Base-by-base conservation (phyloP, 53 echinoderm and acorn worm genomes). In the Echinometra lucunter region DNA sequence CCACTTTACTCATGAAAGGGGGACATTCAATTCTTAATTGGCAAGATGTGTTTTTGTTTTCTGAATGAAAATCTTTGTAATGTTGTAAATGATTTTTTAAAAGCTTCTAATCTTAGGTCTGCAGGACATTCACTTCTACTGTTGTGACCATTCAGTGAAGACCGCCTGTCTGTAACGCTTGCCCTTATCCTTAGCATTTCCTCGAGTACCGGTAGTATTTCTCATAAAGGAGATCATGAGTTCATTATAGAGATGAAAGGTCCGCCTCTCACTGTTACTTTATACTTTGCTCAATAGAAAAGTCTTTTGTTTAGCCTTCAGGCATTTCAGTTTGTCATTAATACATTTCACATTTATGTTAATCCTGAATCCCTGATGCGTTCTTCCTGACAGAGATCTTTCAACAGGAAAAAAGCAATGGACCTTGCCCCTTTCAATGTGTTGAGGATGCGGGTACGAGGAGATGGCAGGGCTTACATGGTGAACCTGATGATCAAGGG, bases 401-500 rank as follows among this genome's bases (percentile, higher is more conserved):
- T 99, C 87, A 96, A 98, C 83, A 95, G 96, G 53, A 97, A 98
- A 93, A 60, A 94, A 19, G 91, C 96, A 44, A 96, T 97, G 78
- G 98, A 99, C 67, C 92, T 99, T 67, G 75, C 95, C 57, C 95
- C 97, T 17, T 99, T 99, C 96, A 99, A 98, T 94, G 96, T 95
- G 8, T 90, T 99, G 66, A 96, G 93, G 74, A 37, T 99, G 56
- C 94, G 96, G 45, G 91, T 99, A 17, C 94, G 97, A 38, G 99
- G 99, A 6, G 99, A 99, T 57, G 99, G 99, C 45, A 83, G 99
- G 32, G 97, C 98, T 2, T 99, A 98, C 95, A 98, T 98, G 97
- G 95, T 99, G 2, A 98, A 99, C 95, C 89, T 99, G n/a, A 88
- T 96, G 88, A 96, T 96, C 47, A 95, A 98, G 19, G 96, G 96